Percentiles rank a stretch among this genome's conserved stretches.
Evolutionary conservation across 1,140 invertebrate species (phyloP).

Genomic region (Trichogramma pretiosum): DNA sequence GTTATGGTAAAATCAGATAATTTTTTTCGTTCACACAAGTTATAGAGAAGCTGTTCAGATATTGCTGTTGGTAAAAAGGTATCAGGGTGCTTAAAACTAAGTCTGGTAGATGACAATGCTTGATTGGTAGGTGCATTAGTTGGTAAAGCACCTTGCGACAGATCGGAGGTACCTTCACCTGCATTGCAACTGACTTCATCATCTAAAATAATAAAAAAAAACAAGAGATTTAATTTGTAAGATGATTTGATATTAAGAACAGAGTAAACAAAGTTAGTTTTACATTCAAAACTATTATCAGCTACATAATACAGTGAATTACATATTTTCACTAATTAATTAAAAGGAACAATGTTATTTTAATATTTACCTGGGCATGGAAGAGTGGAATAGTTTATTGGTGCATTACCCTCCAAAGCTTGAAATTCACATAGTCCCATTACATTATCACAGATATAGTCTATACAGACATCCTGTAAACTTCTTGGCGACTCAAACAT

Average conservation of each 20-base stretch:
- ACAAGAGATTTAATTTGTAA: no score
- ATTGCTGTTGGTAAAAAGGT: slow-evolving; percentile 59
- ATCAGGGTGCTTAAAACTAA: slow-evolving; percentile 55
- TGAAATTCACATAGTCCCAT: slow-evolving; percentile 49
- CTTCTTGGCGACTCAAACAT: slow-evolving; percentile 58
- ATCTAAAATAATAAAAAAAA: slow-evolving; percentile 9
- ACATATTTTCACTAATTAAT: no score
- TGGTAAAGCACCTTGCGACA: slow-evolving; percentile 19
- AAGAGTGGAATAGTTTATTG: slow-evolving; percentile 10
- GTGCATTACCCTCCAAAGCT: slow-evolving; percentile 25
- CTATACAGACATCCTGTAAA: slow-evolving; percentile 59
- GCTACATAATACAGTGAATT: no score
- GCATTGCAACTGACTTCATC: slow-evolving; percentile 20
- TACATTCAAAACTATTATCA: no score
- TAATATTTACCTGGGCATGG: slow-evolving; percentile 4
- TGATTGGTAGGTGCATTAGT: slow-evolving; percentile 26
- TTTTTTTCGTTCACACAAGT: slow-evolving; percentile 55
- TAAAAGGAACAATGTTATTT: neutral
- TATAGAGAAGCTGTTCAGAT: slow-evolving; percentile 57
- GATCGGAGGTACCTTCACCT: slow-evolving; percentile 20
- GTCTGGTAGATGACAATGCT: slow-evolving; percentile 33
- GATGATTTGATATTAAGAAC: no score
- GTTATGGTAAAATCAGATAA: slow-evolving; percentile 57
- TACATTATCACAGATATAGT: slow-evolving; percentile 63
- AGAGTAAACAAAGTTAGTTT: no score